Evolutionary conservation across 2,113 vertebrate species (phyloP), one percentile per base, ranked within the genome.

Genomic region (Petrocephalus zakoni): DNA sequence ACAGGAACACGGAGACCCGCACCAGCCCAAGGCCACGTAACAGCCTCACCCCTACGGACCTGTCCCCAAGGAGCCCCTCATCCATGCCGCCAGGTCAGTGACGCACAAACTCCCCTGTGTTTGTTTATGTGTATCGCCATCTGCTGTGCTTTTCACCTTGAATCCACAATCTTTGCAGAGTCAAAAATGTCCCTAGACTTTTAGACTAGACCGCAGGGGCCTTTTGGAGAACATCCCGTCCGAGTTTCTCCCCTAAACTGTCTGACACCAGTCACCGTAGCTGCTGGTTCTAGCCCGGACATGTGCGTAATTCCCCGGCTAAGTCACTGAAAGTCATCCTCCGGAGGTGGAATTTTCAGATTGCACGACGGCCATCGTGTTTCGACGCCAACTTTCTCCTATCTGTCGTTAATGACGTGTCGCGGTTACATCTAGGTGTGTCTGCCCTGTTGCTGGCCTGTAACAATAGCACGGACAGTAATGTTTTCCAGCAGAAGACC

Each of bases 1-100:
- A 97, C 0, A 95, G 96, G 78, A 89, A 78, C 82, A 64, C 85
- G 2, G 92, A 94, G 2, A 89, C 89, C 17, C 89, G 87, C 42
- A 85, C 52, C 82, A 37, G 86, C 3, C 64, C 49, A 2, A 52
- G 6, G 22, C 34, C 72, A 15, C 64, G 22, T 7, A 87, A 49
- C 37, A 52, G 68, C 34, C 37, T 37, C 13, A 21, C 13, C 19
- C 3, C 11, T 46, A 5, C 25, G 89, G 90, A 92, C 5, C 51
- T 10, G 52, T 87, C 89, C 17, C 87, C 89, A 81, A 91, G 25
- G 34, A 46, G 5, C 75, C 47, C 53, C 34, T 90, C n/a, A 0
- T 42, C 87, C 11, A 34, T 89, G 55, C 87, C 9, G 21, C 11
- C 93, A 94, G 95, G 95, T 95, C 3, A 90, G 93, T 91, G 56